Conservation (phyloP, 2,113 vertebrate species). For the Phaethornis superciliosus region DNA sequence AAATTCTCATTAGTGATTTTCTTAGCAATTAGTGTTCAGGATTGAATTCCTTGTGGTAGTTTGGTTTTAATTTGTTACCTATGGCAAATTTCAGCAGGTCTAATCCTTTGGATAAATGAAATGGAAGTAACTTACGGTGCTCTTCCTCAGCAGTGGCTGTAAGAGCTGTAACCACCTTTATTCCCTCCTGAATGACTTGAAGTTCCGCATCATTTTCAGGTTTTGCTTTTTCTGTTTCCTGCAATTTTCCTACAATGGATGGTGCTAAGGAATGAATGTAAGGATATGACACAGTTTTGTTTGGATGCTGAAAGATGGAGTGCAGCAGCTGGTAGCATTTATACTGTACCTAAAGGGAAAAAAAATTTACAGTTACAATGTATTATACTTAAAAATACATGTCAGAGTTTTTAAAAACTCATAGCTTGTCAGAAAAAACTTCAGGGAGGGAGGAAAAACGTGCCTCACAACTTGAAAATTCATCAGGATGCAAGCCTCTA, state of each 20-base stretch:
- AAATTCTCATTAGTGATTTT: not conserved
- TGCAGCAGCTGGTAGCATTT: slow-evolving; percentile 87
- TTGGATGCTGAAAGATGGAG: slow-evolving; percentile 87
- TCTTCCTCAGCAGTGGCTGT: slow-evolving; percentile 82
- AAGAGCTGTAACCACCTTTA: slow-evolving; percentile 82
- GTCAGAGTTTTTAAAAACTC: not conserved
- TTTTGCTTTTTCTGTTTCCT: slow-evolving; percentile 82
- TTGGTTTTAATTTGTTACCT: not conserved
- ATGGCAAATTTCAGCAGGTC: not conserved
- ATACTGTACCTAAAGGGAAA: slow-evolving; percentile 80
- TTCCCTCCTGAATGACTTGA: slow-evolving; percentile 84
- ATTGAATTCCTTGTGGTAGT: not conserved
- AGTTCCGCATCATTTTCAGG: slow-evolving; percentile 86
- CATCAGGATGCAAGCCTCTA: not conserved
- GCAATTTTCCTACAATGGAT: slow-evolving; percentile 80
- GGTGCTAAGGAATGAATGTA: slow-evolving; percentile 87
- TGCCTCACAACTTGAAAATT: not conserved
- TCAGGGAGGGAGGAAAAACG: not conserved
- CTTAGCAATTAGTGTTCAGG: not conserved
- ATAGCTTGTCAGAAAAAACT: not conserved
- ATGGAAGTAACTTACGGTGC: slow-evolving; percentile 76
- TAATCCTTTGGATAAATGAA: not conserved
- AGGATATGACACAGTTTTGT: slow-evolving; percentile 77
- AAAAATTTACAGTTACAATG: slow-evolving; percentile 12
- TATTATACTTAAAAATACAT: not conserved